These are phyloP conservation scores for Myotis pilosus DNA, from an alignment of 2,797 vertebrate genomes.

Conservation along the genomic window DNA sequence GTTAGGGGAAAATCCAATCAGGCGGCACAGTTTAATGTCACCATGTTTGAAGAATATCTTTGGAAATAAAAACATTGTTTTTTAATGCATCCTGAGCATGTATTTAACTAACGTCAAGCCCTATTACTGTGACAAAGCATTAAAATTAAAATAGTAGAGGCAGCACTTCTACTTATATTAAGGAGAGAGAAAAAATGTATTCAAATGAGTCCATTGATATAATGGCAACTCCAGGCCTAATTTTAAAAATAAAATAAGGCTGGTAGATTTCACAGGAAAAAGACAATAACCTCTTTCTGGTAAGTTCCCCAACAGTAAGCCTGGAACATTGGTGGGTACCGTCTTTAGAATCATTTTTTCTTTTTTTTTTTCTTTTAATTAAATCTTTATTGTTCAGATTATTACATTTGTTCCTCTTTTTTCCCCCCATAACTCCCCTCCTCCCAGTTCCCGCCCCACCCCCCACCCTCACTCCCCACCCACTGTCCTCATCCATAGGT, in stretches of 20 bases:
- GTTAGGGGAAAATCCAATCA: slow-evolving; percentile 32
- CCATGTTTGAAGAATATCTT: neutral
- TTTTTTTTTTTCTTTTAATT: no score
- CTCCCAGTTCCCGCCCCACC: no score
- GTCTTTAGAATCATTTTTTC: neutral
- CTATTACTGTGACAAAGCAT: neutral
- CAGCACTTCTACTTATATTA: slow-evolving; percentile 1
- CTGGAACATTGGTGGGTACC: neutral
- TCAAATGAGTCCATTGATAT: neutral
- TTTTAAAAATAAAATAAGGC: slow-evolving; percentile 16
- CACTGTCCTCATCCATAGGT: no score
- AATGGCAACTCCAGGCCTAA: neutral
- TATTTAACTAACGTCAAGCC: neutral
- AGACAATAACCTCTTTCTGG: neutral
- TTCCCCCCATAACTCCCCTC: no score
- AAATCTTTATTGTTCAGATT: no score
- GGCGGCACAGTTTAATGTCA: neutral
- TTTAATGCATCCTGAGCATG: neutral
- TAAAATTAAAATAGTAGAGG: slow-evolving; percentile 6
- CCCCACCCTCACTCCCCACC: no score
- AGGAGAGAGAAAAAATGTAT: neutral
- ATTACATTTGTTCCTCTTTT: no score
- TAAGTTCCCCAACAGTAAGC: neutral
- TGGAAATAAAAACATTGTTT: slow-evolving; percentile 30
- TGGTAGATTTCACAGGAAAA: neutral